Percentiles rank a stretch among this genome's conserved stretches.
phyloP scores from a whole-genome alignment of 2,113 vertebrate genomes.

The Coregonus clupeaformis region DNA sequence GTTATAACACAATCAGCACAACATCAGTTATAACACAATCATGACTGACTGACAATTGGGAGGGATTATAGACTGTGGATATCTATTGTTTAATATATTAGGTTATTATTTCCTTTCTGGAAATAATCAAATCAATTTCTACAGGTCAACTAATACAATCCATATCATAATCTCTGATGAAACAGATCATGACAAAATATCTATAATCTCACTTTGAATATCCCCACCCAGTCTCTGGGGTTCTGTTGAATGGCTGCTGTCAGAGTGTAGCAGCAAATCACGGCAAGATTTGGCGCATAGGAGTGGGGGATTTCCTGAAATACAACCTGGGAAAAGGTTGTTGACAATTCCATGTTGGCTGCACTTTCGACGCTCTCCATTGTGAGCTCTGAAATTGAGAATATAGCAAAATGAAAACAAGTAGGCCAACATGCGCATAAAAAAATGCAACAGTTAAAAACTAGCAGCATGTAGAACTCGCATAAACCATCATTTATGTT shows the following conservation, averaged over 20 bases:
- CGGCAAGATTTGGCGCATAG: conserved; percentile 43
- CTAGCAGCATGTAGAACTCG: background rate
- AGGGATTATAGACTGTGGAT: background rate
- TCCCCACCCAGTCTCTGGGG: conserved; percentile 75
- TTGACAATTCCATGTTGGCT: conserved; percentile 35
- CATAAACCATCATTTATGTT: background rate
- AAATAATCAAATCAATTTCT: no score
- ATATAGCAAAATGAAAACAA: background rate
- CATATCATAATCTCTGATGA: no score
- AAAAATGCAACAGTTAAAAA: background rate
- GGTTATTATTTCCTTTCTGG: no score
- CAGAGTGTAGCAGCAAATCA: conserved; percentile 70
- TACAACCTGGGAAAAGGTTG: conserved; percentile 69
- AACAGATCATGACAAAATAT: no score
- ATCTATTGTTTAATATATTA: no score
- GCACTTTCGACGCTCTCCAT: conserved; percentile 52
- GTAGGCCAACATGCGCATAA: background rate
- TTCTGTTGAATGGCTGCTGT: conserved; percentile 45
- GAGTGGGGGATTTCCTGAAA: conserved; percentile 67
- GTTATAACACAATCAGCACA: background rate
- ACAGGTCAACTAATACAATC: no score
- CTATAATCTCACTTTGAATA: conserved; percentile 70
- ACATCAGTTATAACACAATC: background rate
- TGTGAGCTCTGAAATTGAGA: background rate
- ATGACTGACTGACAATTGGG: background rate